These are phyloP conservation scores for Branchipolynoe longqiensis DNA, from an alignment of 2,888 invertebrate genomes.

Conservation along the genomic window DNA sequence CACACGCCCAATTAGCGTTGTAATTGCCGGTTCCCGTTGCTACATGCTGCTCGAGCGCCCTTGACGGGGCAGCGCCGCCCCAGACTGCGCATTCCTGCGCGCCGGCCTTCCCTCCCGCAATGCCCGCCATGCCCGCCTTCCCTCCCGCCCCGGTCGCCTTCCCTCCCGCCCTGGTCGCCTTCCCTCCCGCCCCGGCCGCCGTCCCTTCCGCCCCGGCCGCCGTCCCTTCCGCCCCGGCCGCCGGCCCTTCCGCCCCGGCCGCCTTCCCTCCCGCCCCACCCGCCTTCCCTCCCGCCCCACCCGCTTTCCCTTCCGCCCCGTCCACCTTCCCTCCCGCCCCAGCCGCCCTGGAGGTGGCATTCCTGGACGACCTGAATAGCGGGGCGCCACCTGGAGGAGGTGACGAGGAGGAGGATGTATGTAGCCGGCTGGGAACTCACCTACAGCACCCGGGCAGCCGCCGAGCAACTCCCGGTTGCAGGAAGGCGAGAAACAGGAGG, in stretches of 20 bases:
- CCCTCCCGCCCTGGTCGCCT: background rate
- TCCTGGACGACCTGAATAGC: too few relatives aligned
- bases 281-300: too few relatives aligned
- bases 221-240: background rate
- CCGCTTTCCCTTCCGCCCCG: too few relatives aligned
- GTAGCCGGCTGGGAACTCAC: too few relatives aligned
- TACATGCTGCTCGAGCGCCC: slow-evolving; percentile 40
- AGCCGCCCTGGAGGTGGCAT: too few relatives aligned
- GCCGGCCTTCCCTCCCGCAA: slow-evolving; percentile 8
- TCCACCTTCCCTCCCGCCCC: too few relatives aligned
- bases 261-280: too few relatives aligned
- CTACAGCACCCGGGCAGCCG: too few relatives aligned
- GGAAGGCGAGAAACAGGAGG: too few relatives aligned
- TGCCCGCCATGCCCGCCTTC: background rate
- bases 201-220: background rate
- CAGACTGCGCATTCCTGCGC: slow-evolving; percentile 29
- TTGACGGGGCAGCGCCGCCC: background rate
- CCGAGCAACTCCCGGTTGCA: too few relatives aligned
- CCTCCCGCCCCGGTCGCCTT: background rate
- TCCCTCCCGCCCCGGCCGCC: background rate
- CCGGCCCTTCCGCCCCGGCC: background rate
- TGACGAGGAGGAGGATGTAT: too few relatives aligned
- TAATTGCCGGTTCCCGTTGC: slow-evolving; percentile 48
- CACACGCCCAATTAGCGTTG: slow-evolving; percentile 9
- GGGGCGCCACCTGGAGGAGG: too few relatives aligned